Evolutionary conservation across 2,113 vertebrate genomes (phyloP), one percentile per base, ranked within the genome.

Genomic region (Galbula dea): DNA sequence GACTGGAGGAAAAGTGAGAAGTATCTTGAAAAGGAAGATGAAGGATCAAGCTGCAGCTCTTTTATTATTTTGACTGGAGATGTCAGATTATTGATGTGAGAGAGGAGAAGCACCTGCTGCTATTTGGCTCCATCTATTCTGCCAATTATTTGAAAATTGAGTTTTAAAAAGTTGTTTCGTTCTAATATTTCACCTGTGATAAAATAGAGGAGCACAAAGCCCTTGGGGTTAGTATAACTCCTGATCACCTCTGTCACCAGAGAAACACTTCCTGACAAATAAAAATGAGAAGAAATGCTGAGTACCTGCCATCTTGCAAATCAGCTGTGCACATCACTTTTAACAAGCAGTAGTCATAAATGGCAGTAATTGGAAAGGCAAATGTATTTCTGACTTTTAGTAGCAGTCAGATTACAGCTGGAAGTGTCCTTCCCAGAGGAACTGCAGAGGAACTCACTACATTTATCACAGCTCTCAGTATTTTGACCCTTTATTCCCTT

Each of bases 61-160:
- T 92, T 87, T 84, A 89, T 94, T 95, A 83, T 95, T 96, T 91
- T 96, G 94, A 94, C 93, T 95, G 68, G 72, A 74, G 82, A n/a
- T 91, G 89, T 94, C 94, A 95, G 85, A 80, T 41, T 74, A 59
- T 67, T 95, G 71, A 88, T 88, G 27, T 48, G 43, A 89, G 46
- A 65, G 59, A 76, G 54, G 63, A 87, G 48, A 62, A 77, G 73
- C 0, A 0, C 68, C 26, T 39, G 72, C 65, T 86, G 79, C 63
- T 83, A 89, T 91, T 87, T 91, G 63, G 61, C 61, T 95, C 15
- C 58, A 83, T 89, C 72, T 43, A 14, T 77, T 87, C 49, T 71
- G 68, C 51, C 68, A 83, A 21, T 91, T 91, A 89, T 72, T 85
- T 91, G 41, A 83, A 94, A 89, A 95, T 6, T 39, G 23, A 77